phyloP scores from a whole-genome alignment of 2,888 invertebrate species.

The Calephelis perditalis region DNA sequence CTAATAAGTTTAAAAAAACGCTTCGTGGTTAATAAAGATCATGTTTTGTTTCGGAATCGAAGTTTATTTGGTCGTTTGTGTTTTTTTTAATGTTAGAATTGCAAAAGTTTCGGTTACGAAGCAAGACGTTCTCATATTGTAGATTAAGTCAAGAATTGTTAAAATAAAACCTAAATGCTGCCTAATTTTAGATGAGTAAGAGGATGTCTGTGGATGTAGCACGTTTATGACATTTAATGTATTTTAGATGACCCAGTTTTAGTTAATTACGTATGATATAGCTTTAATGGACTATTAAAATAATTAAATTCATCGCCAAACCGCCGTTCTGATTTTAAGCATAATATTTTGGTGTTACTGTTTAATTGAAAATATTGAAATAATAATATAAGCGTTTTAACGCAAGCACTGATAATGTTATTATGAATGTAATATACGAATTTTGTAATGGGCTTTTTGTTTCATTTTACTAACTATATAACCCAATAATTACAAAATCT shows the following conservation, averaged over 20 bases:
- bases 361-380: neutral
- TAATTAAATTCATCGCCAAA: neutral
- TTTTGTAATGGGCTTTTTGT: conserved; percentile 2
- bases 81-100: too few relatives aligned
- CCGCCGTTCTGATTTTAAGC: conserved; percentile 10
- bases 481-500: neutral
- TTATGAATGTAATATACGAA: conserved; percentile 11
- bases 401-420: conserved; percentile 13
- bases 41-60: too few relatives aligned
- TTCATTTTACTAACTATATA: neutral
- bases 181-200: neutral
- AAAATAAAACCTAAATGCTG: neutral
- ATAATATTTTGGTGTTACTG: conserved; percentile 17
- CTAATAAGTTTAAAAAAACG: too few relatives aligned
- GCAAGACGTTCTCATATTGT: too few relatives aligned
- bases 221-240: neutral
- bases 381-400: conserved; percentile 2
- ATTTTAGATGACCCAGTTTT: neutral
- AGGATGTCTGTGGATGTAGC: neutral
- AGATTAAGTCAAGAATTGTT: neutral
- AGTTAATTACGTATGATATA: neutral
- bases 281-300: neutral
- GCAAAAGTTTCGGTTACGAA: too few relatives aligned
- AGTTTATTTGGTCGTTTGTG: too few relatives aligned
- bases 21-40: too few relatives aligned